phyloP scores from a whole-genome alignment of 2,888 invertebrate species.

The Vanessa cardui region DNA sequence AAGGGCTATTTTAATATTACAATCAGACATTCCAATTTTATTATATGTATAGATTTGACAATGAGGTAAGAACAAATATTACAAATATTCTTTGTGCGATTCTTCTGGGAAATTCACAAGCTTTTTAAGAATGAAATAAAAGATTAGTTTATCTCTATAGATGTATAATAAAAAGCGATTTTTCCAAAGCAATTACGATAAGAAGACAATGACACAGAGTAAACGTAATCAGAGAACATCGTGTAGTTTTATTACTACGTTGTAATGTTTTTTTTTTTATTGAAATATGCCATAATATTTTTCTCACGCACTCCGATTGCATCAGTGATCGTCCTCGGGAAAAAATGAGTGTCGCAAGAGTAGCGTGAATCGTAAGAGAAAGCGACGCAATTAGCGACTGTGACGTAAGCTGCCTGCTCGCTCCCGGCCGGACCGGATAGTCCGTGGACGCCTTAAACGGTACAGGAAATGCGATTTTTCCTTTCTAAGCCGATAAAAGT shows the following conservation, averaged over 20 bases:
- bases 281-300: slow-evolving; percentile 21
- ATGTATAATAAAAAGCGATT: slow-evolving; percentile 17
- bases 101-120: background rate
- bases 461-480: slow-evolving; percentile 29
- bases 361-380: slow-evolving; percentile 32
- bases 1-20: no score
- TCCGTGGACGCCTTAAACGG: slow-evolving; percentile 33
- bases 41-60: no score
- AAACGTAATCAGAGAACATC: slow-evolving; percentile 28
- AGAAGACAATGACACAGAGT: slow-evolving; percentile 22
- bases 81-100: background rate
- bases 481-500: slow-evolving; percentile 13
- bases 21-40: no score
- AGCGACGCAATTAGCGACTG: slow-evolving; percentile 30
- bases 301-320: slow-evolving; percentile 32
- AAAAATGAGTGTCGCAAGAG: slow-evolving; percentile 31
- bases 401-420: slow-evolving; percentile 18
- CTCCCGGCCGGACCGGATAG: slow-evolving; percentile 33
- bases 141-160: background rate
- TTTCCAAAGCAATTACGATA: slow-evolving; percentile 18
- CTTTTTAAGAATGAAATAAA: background rate
- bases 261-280: slow-evolving; percentile 21
- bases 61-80: background rate
- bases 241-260: slow-evolving; percentile 19
- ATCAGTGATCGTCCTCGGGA: slow-evolving; percentile 29